phyloP scores from a whole-genome alignment of 1,140 invertebrate genomes.

The Eriocheir sinensis region DNA sequence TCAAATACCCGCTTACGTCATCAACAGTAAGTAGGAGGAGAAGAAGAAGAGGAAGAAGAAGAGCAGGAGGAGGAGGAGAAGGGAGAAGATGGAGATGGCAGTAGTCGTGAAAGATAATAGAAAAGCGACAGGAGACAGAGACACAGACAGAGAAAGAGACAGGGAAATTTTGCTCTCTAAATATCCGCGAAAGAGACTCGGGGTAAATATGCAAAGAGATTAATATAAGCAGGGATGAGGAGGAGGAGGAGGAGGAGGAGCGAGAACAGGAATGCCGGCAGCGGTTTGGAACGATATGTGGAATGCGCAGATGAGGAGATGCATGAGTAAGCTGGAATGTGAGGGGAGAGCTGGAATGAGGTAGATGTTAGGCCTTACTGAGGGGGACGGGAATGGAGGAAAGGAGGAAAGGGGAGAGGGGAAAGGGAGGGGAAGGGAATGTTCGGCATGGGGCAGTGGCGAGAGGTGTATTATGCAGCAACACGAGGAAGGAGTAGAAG shows the following conservation, averaged over 20 bases:
- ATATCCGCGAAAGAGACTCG: background rate
- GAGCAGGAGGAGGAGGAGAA: background rate
- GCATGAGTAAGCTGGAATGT: conserved; percentile 23
- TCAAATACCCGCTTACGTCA: background rate
- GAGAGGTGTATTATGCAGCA: background rate
- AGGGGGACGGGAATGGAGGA: background rate
- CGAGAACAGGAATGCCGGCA: background rate
- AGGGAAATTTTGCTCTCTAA: too few relatives aligned
- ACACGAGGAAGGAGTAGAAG: background rate
- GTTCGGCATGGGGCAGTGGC: background rate
- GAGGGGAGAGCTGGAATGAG: background rate
- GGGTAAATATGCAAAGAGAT: conserved; percentile 6
- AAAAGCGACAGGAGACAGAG: too few relatives aligned
- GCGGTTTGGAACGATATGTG: background rate
- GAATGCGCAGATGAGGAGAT: background rate
- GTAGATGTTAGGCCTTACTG: background rate
- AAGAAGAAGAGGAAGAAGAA: background rate
- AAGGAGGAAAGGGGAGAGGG: too few relatives aligned
- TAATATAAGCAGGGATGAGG: background rate
- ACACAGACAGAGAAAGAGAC: too few relatives aligned
- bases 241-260: too few relatives aligned
- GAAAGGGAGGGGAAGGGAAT: background rate
- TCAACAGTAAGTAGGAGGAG: background rate
- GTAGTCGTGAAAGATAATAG: background rate
- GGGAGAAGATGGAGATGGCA: background rate